Conservation (phyloP, 2,888 invertebrate genomes). For the Philhelius pedissequus region DNA sequence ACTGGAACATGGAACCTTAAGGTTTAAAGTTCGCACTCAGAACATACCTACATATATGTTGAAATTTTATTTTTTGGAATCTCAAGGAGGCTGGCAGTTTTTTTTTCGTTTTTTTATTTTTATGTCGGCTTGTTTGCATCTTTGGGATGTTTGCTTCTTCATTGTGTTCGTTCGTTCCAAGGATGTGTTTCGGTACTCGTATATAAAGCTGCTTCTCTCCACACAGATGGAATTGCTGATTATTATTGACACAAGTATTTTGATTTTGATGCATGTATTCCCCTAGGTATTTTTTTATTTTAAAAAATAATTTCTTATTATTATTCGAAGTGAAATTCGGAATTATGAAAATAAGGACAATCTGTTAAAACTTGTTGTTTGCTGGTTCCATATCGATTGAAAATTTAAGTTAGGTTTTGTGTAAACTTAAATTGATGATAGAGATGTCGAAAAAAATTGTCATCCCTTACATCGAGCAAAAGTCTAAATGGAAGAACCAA, state of each 20-base stretch:
- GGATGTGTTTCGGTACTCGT: slow-evolving; percentile 9
- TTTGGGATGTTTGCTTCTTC: slow-evolving; percentile 55
- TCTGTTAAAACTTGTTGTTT: no score
- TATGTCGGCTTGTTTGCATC: slow-evolving; percentile 40
- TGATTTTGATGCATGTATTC: slow-evolving; percentile 49
- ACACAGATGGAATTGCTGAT: slow-evolving; percentile 61
- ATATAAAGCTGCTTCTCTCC: not conserved
- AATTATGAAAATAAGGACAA: not conserved
- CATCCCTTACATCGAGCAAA: no score
- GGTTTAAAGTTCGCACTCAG: slow-evolving; percentile 43
- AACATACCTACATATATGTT: not conserved
- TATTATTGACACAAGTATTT: slow-evolving; percentile 64
- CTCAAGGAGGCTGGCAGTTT: not conserved
- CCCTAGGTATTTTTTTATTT: slow-evolving; percentile 3
- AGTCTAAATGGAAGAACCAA: no score
- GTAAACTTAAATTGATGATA: no score
- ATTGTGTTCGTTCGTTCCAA: slow-evolving; percentile 23
- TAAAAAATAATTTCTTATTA: slow-evolving; percentile 43
- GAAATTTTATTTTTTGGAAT: slow-evolving; percentile 11
- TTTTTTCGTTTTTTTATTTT: not conserved
- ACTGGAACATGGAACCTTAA: slow-evolving; percentile 35
- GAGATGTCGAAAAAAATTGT: no score
- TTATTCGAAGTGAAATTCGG: slow-evolving; percentile 27
- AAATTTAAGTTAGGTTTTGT: no score
- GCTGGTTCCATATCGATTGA: no score